A percentile compares a stretch with the other conserved stretches of the same genome.
phyloP scores from a whole-genome alignment of 2,113 vertebrate species.

The Hippocampus mohnikei region DNA sequence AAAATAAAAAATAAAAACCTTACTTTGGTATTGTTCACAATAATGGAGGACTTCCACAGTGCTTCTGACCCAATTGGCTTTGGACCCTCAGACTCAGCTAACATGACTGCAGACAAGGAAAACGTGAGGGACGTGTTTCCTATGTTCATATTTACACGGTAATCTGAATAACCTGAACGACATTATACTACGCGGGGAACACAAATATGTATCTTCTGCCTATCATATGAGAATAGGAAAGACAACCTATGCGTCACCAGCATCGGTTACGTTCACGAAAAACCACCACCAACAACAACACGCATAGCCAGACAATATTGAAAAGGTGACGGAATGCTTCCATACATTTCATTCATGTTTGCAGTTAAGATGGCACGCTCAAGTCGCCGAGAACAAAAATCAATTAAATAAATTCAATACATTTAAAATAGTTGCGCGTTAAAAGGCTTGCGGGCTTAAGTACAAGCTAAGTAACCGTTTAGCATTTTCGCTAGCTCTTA shows the following conservation, averaged over 20 bases:
- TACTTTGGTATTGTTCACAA: constrained; percentile 48
- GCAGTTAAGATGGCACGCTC: neutral
- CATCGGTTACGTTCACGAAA: neutral
- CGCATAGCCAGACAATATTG: neutral
- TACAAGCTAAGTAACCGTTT: neutral
- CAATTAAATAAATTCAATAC: neutral
- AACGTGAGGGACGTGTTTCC: too few relatives aligned
- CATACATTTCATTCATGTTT: neutral
- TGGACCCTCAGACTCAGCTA: constrained; percentile 37
- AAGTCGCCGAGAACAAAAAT: neutral
- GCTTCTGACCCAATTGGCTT: constrained; percentile 21
- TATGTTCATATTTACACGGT: neutral
- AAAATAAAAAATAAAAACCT: neutral
- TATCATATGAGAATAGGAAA: too few relatives aligned
- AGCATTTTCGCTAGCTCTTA: neutral
- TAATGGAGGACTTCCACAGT: constrained; percentile 10
- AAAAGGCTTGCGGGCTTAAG: neutral
- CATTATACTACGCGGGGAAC: too few relatives aligned
- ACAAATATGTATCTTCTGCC: too few relatives aligned
- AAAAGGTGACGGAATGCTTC: neutral
- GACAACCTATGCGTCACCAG: too few relatives aligned
- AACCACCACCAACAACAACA: too few relatives aligned
- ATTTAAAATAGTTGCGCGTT: neutral
- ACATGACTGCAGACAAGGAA: constrained; percentile 56
- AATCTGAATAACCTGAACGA: neutral